Conservation (phyloP, 2,888 invertebrate genomes). For the Limnephilus lunatus region DNA sequence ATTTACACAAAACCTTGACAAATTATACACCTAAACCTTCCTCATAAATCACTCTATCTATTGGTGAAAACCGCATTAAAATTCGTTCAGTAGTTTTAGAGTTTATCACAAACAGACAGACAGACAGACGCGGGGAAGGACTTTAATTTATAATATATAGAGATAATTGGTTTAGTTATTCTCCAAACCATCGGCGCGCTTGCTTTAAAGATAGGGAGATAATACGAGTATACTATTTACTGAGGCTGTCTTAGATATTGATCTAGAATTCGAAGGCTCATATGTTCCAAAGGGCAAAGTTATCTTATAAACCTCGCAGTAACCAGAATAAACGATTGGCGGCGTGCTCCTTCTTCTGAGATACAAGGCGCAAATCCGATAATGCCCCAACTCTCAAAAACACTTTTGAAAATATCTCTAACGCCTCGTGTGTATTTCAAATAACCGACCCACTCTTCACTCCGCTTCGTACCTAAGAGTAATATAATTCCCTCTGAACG, state of each 20-base stretch:
- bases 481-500: background rate
- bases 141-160: too few relatives aligned
- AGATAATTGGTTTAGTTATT: background rate
- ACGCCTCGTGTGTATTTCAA: background rate
- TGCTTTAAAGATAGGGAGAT: background rate
- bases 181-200: background rate
- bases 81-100: too few relatives aligned
- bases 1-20: too few relatives aligned
- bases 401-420: background rate
- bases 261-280: background rate
- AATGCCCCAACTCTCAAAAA: background rate
- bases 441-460: background rate
- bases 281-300: background rate
- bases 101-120: too few relatives aligned
- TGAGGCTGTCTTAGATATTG: background rate
- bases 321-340: background rate
- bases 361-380: background rate
- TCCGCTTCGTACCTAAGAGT: background rate
- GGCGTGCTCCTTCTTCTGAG: background rate
- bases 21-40: too few relatives aligned
- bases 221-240: background rate
- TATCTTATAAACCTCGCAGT: background rate
- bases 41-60: too few relatives aligned
- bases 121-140: too few relatives aligned
- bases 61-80: too few relatives aligned